Conservation (phyloP, 2,888 invertebrate genomes). For the Dendrolimus pini region DNA sequence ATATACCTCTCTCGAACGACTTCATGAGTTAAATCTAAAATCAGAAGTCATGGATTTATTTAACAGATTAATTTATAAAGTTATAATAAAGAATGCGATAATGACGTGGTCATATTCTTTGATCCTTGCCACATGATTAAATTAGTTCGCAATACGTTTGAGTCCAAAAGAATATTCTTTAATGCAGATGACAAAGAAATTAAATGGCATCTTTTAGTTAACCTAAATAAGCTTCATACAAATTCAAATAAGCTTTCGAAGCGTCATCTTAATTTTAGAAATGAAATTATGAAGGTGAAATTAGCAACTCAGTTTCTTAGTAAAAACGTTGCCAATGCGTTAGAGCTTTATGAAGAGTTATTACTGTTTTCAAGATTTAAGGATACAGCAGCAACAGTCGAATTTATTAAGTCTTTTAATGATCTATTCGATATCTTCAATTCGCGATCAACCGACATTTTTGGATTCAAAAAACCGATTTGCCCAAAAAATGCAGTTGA, state of each 20-base stretch:
- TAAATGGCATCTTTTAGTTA: constrained; percentile 8
- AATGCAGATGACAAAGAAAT: constrained; percentile 13
- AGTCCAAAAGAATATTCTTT: constrained; percentile 11
- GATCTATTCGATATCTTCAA: too few species aligned
- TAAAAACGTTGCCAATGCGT: constrained; percentile 14
- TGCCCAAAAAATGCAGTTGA: too few species aligned
- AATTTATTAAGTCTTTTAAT: too few species aligned
- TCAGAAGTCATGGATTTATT: too few species aligned
- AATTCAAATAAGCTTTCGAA: constrained; percentile 11
- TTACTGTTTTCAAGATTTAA: too few species aligned
- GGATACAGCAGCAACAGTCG: too few species aligned
- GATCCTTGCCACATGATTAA: too few species aligned
- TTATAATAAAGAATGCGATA: neutral
- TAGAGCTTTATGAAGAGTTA: constrained; percentile 7
- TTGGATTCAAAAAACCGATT: too few species aligned
- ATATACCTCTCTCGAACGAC: too few species aligned
- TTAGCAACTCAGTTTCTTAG: constrained; percentile 16
- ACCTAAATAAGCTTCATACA: constrained; percentile 11
- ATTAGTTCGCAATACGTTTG: constrained; percentile 3
- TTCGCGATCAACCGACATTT: too few species aligned
- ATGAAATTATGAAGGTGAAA: constrained; percentile 15
- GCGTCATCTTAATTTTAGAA: constrained; percentile 11
- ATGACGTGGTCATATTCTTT: neutral
- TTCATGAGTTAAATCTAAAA: too few species aligned
- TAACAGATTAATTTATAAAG: too few species aligned